Evolutionary conservation across 1,140 invertebrate species (phyloP).

Genomic region (Lordiphosa collinella): DNA sequence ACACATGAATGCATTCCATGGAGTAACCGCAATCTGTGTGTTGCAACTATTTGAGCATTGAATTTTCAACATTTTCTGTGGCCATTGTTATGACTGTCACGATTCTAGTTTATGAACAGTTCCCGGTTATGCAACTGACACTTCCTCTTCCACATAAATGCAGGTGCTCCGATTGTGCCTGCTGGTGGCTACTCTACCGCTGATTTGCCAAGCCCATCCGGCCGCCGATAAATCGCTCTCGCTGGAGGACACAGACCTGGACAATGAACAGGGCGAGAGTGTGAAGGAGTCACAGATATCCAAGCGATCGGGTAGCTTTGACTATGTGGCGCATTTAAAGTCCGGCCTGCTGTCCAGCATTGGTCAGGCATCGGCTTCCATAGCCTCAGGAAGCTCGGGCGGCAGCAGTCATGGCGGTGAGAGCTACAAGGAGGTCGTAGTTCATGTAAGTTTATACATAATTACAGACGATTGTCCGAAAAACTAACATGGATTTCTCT

Average conservation of each 20-base stretch:
- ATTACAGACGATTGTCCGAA: neutral
- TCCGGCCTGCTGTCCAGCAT: slow-evolving; percentile 82
- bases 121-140: slow-evolving; percentile 29
- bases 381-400: slow-evolving; percentile 82
- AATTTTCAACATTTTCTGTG: slow-evolving; percentile 21
- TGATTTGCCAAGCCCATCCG: slow-evolving; percentile 56
- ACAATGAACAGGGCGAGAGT: slow-evolving; percentile 69
- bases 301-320: slow-evolving; percentile 79
- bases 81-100: slow-evolving; percentile 28
- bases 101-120: slow-evolving; percentile 9
- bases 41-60: slow-evolving; percentile 38
- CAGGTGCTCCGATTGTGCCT: slow-evolving; percentile 41
- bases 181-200: slow-evolving; percentile 50
- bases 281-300: slow-evolving; percentile 67
- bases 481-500: neutral
- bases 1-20: slow-evolving; percentile 54
- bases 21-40: slow-evolving; percentile 13
- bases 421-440: slow-evolving; percentile 78
- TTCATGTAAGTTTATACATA: slow-evolving; percentile 68
- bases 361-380: slow-evolving; percentile 81
- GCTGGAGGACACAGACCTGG: slow-evolving; percentile 66
- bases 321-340: slow-evolving; percentile 80
- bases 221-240: slow-evolving; percentile 66
- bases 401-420: slow-evolving; percentile 80
- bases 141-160: neutral